Evolutionary conservation across 2,113 vertebrate genomes (phyloP).

Genomic region (Dendropsophus ebraccatus): DNA sequence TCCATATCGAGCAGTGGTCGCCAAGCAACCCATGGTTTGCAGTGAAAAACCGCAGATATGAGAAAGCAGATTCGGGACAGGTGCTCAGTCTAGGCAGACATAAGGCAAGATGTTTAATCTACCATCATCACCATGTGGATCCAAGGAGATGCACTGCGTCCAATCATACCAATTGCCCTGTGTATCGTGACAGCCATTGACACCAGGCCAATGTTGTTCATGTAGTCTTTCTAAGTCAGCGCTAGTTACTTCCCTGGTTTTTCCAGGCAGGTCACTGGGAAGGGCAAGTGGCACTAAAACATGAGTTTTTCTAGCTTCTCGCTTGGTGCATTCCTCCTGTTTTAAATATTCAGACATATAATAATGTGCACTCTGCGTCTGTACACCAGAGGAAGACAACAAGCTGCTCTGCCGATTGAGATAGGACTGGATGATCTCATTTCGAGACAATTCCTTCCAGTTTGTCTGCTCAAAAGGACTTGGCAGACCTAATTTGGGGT

Average conservation of each 20-base stretch:
- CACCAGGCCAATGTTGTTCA: slow-evolving; percentile 85
- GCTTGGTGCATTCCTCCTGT: slow-evolving; percentile 81
- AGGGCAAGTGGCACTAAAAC: slow-evolving; percentile 76
- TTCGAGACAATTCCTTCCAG: slow-evolving; percentile 91
- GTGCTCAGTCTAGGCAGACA: slow-evolving; percentile 89
- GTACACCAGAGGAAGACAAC: slow-evolving; percentile 83
- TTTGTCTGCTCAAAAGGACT: slow-evolving; percentile 91
- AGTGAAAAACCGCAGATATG: slow-evolving; percentile 76
- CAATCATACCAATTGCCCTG: slow-evolving; percentile 94
- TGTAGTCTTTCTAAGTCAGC: slow-evolving; percentile 85
- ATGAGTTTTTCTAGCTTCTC: slow-evolving; percentile 77
- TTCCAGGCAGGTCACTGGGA: slow-evolving; percentile 81
- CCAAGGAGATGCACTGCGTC: slow-evolving; percentile 93
- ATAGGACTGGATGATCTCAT: slow-evolving; percentile 92
- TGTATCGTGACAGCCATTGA: slow-evolving; percentile 94
- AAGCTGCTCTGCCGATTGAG: slow-evolving; percentile 90
- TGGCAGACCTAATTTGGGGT: slow-evolving; percentile 75
- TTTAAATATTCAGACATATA: slow-evolving; percentile 88
- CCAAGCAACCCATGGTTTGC: slow-evolving; percentile 64
- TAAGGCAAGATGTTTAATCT: slow-evolving; percentile 94
- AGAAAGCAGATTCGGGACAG: slow-evolving; percentile 67
- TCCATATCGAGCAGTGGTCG: slow-evolving; percentile 66
- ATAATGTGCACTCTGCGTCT: slow-evolving; percentile 82
- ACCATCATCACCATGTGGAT: slow-evolving; percentile 87
- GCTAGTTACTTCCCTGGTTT: slow-evolving; percentile 77